Evolutionary conservation across 1,140 invertebrate genomes (phyloP).

Genomic region (Araneus ventricosus): DNA sequence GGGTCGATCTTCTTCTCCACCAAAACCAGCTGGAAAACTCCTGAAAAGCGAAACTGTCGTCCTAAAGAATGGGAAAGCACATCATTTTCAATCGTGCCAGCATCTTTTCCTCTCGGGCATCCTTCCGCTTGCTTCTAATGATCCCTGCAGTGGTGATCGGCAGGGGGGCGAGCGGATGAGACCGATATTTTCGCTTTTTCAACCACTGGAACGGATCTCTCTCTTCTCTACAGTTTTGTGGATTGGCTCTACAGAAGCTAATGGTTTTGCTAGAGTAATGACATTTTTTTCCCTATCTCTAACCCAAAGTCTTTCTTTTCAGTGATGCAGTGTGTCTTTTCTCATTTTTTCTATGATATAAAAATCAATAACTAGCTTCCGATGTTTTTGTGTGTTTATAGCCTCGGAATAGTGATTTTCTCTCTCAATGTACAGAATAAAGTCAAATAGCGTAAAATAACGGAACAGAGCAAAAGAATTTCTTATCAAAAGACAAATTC

Average conservation of each 20-base stretch:
- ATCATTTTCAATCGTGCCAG: constrained; percentile 46
- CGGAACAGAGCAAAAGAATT: too few species aligned
- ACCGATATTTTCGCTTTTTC: constrained; percentile 64
- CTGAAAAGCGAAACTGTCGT: constrained; percentile 69
- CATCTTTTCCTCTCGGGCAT: constrained; percentile 61
- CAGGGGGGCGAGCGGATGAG: constrained; percentile 64
- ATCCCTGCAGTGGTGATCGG: constrained; percentile 53
- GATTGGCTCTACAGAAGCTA: constrained; percentile 18
- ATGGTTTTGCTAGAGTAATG: constrained; percentile 49
- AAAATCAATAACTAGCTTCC: constrained; percentile 25
- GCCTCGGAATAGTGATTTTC: too few species aligned
- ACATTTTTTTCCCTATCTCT: constrained; percentile 6
- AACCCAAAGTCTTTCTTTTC: constrained; percentile 5
- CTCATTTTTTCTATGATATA: not conserved
- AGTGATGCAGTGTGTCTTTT: constrained; percentile 33
- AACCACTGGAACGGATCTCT: constrained; percentile 15
- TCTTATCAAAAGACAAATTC: too few species aligned
- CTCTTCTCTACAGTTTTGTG: constrained; percentile 30
- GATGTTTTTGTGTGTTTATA: not conserved
- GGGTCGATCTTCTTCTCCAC: not conserved
- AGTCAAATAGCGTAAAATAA: too few species aligned
- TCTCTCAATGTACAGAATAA: too few species aligned
- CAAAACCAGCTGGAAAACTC: constrained; percentile 38
- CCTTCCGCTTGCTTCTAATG: constrained; percentile 71
- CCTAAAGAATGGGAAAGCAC: not conserved